Base-by-base conservation (phyloP, 2,888 invertebrate genomes). In the Tridacna crocea region DNA sequence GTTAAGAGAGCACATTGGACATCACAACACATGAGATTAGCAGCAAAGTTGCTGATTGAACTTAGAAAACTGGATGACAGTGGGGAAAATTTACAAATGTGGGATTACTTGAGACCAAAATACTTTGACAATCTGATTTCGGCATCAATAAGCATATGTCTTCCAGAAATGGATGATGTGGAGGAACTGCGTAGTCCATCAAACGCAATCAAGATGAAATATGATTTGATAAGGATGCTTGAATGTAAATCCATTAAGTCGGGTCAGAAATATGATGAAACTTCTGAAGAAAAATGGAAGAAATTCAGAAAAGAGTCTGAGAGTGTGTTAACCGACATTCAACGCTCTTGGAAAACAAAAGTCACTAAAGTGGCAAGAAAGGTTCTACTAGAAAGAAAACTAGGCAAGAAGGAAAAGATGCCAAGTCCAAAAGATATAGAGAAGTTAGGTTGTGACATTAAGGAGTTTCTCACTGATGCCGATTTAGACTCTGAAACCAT, bases 161-260 rank as follows among this genome's bases (percentile, higher is more conserved):
- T 79, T n/a, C 79, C 74, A 15, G 75, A 74, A 24, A 79, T 79
- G 66, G 79, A 79, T 70, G 75, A 79, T 51, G 13, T 79, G 47
- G 79, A 79, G 46, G 75, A 79, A 10, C 36, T 79, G 58, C 66
- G 75, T 61, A 79, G 79, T 46, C 79, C 79, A 12, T 47, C 66
- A 51, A 79, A 79, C 60, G 15, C 46, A 17, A 75, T 79, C 6
- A 73, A 72, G 27, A 11, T 72, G 26, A 78, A 78, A 36, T 65
- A 78, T 66, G 73, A 79, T 58, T 46, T 79, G 58, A 79, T 79
- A 17, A 73, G 26, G 55, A 79, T 74, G 79, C 4, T 22, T 8
- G 36, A 24, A 12, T 47, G n/a, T 24, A 74, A 79, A 47, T 51
- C 79, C 22, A 65, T 68, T 22, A 46, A 19, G 22, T 61, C 78